Evolutionary conservation across 2,797 vertebrate genomes (phyloP).

Genomic region (Diplodus puntazzo): DNA sequence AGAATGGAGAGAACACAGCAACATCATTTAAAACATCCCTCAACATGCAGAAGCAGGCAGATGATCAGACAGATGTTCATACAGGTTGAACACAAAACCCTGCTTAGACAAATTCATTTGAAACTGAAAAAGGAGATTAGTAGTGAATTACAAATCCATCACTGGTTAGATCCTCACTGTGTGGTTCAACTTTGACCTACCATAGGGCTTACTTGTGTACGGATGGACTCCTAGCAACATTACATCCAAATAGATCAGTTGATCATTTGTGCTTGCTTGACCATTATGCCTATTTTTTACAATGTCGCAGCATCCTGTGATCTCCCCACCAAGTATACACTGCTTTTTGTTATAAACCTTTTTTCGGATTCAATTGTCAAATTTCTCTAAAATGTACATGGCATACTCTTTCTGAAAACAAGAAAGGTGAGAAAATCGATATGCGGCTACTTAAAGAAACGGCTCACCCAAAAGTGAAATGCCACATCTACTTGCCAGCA

Average conservation of each 20-base stretch:
- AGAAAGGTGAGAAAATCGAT: too few relatives aligned
- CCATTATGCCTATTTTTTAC: neutral
- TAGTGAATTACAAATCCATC: neutral
- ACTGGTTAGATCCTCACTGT: neutral
- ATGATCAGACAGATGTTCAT: neutral
- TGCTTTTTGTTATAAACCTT: too few relatives aligned
- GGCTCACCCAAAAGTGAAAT: too few relatives aligned
- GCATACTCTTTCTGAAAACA: too few relatives aligned
- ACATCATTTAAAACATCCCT: neutral
- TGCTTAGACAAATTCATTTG: neutral
- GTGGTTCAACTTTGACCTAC: neutral
- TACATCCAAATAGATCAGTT: too few relatives aligned
- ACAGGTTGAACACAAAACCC: neutral
- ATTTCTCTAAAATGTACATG: too few relatives aligned
- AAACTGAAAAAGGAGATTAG: neutral
- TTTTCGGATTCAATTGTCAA: too few relatives aligned
- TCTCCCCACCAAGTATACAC: too few relatives aligned
- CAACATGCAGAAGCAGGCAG: neutral
- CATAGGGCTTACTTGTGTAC: neutral
- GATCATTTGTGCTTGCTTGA: neutral
- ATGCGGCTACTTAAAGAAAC: too few relatives aligned
- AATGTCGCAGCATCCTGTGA: neutral
- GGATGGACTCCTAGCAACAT: neutral
- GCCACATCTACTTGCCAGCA: too few relatives aligned
- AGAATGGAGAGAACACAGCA: neutral